Percentiles rank a stretch among this genome's conserved stretches.
These are phyloP conservation scores for Fukomys damarensis DNA, from an alignment of 2,113 vertebrate genomes.

Conservation along the genomic window DNA sequence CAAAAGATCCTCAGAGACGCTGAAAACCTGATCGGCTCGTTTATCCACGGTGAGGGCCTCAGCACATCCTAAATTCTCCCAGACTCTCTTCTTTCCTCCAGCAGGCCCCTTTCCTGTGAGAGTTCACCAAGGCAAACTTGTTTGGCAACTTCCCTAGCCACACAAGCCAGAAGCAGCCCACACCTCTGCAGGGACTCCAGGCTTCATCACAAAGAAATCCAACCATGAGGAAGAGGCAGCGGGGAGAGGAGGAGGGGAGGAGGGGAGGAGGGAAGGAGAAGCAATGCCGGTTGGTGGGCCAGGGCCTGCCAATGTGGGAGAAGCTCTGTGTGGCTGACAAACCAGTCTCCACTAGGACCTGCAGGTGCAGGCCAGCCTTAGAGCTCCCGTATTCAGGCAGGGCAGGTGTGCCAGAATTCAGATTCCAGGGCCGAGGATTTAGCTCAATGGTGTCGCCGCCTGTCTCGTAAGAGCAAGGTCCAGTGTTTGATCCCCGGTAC, in stretches of 20 bases:
- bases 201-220: not conserved
- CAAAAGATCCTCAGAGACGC: not conserved
- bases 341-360: not conserved
- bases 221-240: no score
- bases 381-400: not conserved
- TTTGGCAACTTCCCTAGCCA: not conserved
- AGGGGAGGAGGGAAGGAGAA: no score
- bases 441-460: no score
- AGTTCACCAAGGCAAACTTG: not conserved
- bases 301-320: not conserved
- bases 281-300: not conserved
- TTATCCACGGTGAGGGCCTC: not conserved
- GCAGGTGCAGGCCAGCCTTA: not conserved
- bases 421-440: no score
- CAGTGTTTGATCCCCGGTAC: no score
- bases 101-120: not conserved
- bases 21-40: constrained; percentile 3
- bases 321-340: not conserved
- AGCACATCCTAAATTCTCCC: not conserved
- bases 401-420: not conserved
- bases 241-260: no score
- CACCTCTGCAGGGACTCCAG: fast-evolving
- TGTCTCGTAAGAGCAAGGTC: no score
- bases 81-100: not conserved
- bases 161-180: not conserved